phyloP scores from a whole-genome alignment of 2,888 invertebrate species.

The Cyrtodaria siliqua region DNA sequence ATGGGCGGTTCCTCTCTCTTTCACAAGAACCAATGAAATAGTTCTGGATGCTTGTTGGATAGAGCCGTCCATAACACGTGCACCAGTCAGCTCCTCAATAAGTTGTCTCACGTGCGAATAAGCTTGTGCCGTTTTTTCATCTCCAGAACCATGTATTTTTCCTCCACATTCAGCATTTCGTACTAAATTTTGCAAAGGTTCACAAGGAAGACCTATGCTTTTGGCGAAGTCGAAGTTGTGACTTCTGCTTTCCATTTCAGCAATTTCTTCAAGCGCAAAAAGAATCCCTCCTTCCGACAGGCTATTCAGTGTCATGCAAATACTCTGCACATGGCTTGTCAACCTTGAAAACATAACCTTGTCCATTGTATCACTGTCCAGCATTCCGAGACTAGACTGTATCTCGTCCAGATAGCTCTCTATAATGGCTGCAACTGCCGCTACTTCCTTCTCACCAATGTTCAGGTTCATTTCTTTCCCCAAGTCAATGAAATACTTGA shows the following conservation, averaged over 20 bases:
- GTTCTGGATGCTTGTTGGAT: slow-evolving; percentile 45
- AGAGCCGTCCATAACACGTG: slow-evolving; percentile 36
- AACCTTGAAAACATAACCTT: slow-evolving; percentile 57
- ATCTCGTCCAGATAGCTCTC: slow-evolving; percentile 59
- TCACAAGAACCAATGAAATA: slow-evolving; percentile 80
- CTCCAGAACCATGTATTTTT: slow-evolving; percentile 5
- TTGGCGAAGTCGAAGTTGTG: slow-evolving; percentile 61
- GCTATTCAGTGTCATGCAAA: slow-evolving; percentile 64
- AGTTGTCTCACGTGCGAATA: slow-evolving; percentile 55
- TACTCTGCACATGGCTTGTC: slow-evolving; percentile 55
- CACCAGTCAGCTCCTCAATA: slow-evolving; percentile 59
- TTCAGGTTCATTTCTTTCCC: slow-evolving; percentile 19
- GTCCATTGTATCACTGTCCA: slow-evolving; percentile 30
- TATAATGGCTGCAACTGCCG: slow-evolving; percentile 42
- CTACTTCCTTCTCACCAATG: slow-evolving; percentile 36
- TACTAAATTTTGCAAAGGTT: slow-evolving; percentile 15
- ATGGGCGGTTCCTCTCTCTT: slow-evolving; percentile 72
- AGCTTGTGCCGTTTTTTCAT: background rate
- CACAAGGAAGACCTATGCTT: slow-evolving; percentile 62
- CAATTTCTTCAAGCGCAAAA: slow-evolving; percentile 64
- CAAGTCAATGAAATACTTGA: slow-evolving; percentile 50
- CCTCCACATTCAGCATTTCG: background rate
- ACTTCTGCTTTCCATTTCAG: slow-evolving; percentile 42
- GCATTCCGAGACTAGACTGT: slow-evolving; percentile 46
- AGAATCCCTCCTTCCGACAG: slow-evolving; percentile 64